phyloP scores from a whole-genome alignment of 2,113 vertebrate genomes.

The Lagenorhynchus albirostris region DNA sequence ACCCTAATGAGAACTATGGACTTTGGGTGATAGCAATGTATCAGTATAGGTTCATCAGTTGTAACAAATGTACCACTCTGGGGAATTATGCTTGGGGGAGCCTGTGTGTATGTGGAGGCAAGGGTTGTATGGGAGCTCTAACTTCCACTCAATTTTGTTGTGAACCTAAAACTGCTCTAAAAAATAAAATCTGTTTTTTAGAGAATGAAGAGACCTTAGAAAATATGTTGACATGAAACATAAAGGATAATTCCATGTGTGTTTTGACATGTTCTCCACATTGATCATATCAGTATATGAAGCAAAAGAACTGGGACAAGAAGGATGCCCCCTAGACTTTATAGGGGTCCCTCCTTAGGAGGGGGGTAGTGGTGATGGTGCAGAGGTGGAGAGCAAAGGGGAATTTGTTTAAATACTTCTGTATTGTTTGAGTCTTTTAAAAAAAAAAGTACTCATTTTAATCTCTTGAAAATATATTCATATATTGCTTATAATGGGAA shows the following conservation, averaged over 20 bases:
- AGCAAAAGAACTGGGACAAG: not conserved
- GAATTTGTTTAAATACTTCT: not conserved
- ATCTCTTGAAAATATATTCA: not conserved
- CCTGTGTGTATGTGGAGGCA: not conserved
- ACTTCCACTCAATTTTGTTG: not conserved
- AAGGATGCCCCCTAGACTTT: not conserved
- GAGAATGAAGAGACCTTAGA: not conserved
- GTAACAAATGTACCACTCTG: not conserved
- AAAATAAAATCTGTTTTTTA: not conserved
- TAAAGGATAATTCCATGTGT: not conserved
- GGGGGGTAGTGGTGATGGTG: too few relatives aligned
- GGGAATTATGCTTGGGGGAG: not conserved
- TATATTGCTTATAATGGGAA: not conserved
- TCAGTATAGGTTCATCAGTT: not conserved
- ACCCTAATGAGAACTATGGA: not conserved
- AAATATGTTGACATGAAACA: not conserved
- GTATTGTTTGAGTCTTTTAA: not conserved
- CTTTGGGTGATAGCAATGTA: not conserved
- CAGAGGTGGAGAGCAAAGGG: not conserved
- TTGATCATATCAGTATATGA: not conserved
- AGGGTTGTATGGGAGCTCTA: not conserved
- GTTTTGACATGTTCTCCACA: not conserved
- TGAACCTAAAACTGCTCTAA: not conserved
- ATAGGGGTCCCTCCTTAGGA: not conserved
- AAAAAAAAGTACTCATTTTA: not conserved